Percentiles rank a stretch among this genome's conserved stretches.
phyloP scores from a whole-genome alignment of 2,797 vertebrate genomes.

The Enteromius anoplus region DNA sequence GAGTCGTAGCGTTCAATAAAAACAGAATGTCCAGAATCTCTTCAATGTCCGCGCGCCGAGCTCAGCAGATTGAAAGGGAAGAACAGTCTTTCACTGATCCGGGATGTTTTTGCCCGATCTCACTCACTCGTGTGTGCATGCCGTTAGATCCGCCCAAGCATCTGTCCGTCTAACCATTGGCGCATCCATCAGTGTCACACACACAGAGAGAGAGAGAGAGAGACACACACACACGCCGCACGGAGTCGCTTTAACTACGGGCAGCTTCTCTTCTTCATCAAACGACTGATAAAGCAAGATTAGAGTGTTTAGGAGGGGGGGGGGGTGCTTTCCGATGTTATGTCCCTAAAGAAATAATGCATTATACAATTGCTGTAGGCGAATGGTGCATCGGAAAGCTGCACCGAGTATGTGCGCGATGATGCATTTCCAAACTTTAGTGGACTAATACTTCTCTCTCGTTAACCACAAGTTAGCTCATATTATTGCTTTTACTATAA shows the following conservation, averaged over 20 bases:
- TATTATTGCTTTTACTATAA: background rate
- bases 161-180: conserved; percentile 96
- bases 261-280: conserved; percentile 32
- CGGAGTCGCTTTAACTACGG: conserved; percentile 50
- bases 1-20: conserved; percentile 56
- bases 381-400: background rate
- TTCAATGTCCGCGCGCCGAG: conserved; percentile 53
- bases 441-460: background rate
- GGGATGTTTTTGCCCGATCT: conserved; percentile 76
- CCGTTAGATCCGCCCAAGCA: conserved; percentile 95
- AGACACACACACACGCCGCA: conserved; percentile 52
- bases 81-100: conserved; percentile 66
- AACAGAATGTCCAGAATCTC: conserved; percentile 51
- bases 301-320: background rate
- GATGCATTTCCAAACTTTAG: background rate
- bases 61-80: conserved; percentile 56
- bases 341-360: background rate
- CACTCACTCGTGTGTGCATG: conserved; percentile 72
- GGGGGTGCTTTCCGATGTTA: background rate
- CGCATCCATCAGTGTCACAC: conserved; percentile 94
- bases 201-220: conserved; percentile 65
- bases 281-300: conserved; percentile 21
- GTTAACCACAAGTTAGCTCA: background rate
- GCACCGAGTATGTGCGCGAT: background rate
- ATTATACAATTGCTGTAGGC: background rate